These are phyloP conservation scores for Microctonus hyperodae DNA, from an alignment of 2,888 invertebrate genomes.

Conservation along the genomic window DNA sequence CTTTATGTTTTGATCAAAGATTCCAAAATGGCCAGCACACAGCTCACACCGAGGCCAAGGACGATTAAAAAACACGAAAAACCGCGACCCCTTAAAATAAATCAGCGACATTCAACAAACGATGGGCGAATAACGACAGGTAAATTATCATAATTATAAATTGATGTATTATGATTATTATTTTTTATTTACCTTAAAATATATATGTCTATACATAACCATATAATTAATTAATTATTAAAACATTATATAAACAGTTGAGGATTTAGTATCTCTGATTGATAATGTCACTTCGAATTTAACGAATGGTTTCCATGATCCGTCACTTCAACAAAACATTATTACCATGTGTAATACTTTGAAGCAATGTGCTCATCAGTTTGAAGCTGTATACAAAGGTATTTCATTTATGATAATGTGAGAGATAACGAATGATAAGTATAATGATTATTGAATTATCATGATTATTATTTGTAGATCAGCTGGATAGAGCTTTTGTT, in stretches of 20 bases:
- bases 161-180: too few relatives aligned
- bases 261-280: constrained; percentile 82
- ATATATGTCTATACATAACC: too few relatives aligned
- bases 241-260: constrained; percentile 58
- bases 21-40: constrained; percentile 55
- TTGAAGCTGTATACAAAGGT: constrained; percentile 81
- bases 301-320: constrained; percentile 77
- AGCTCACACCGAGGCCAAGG: constrained; percentile 60
- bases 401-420: constrained; percentile 12
- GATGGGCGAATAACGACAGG: constrained; percentile 60
- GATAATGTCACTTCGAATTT: constrained; percentile 82
- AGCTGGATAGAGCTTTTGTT: constrained; percentile 82
- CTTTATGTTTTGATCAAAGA: constrained; percentile 7
- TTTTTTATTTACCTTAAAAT: too few relatives aligned
- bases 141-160: constrained; percentile 33
- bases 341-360: constrained; percentile 81
- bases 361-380: constrained; percentile 76
- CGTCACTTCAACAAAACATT: constrained; percentile 75
- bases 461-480: constrained; percentile 65
- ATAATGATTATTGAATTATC: not conserved
- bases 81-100: constrained; percentile 73
- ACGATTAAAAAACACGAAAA: constrained; percentile 78
- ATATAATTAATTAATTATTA: constrained; percentile 9
- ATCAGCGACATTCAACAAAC: constrained; percentile 58
- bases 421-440: constrained; percentile 8